Percentiles rank a stretch among this genome's conserved stretches.
Evolutionary conservation across 2,113 vertebrate genomes (phyloP).

Genomic region (Panthera leo): DNA sequence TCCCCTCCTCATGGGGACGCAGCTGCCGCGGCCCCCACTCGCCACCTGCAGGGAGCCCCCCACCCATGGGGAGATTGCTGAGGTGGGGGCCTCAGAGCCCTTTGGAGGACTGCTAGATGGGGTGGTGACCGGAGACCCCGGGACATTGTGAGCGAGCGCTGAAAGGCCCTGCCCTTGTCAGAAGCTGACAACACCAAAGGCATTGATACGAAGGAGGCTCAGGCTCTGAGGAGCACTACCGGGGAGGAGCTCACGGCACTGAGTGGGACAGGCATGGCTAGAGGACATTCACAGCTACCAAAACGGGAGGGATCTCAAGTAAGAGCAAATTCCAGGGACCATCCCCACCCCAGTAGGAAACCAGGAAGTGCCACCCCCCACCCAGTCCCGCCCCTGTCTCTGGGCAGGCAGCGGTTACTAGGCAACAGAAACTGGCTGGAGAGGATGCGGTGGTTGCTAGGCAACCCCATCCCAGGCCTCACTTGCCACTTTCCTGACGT

Average conservation of each 20-base stretch:
- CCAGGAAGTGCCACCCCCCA: slow-evolving; percentile 60
- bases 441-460: slow-evolving; percentile 81
- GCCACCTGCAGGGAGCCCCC: slow-evolving; percentile 88
- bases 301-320: background rate
- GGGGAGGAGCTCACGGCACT: background rate
- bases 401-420: slow-evolving; percentile 78
- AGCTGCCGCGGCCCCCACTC: slow-evolving; percentile 93
- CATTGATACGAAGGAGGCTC: background rate
- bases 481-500: slow-evolving; percentile 70
- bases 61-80: background rate
- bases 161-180: background rate
- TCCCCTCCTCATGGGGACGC: slow-evolving; percentile 98
- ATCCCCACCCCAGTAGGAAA: slow-evolving; percentile 46
- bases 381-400: slow-evolving; percentile 72
- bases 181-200: background rate
- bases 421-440: slow-evolving; percentile 79
- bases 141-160: background rate
- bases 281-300: background rate
- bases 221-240: background rate
- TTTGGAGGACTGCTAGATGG: background rate
- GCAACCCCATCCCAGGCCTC: slow-evolving; percentile 77
- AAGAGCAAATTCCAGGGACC: slow-evolving; percentile 27
- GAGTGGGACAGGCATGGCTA: background rate
- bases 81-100: background rate
- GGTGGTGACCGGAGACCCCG: background rate